Evolutionary conservation across 2,113 vertebrate genomes (phyloP).

Genomic region (Chaetodon trifascialis): DNA sequence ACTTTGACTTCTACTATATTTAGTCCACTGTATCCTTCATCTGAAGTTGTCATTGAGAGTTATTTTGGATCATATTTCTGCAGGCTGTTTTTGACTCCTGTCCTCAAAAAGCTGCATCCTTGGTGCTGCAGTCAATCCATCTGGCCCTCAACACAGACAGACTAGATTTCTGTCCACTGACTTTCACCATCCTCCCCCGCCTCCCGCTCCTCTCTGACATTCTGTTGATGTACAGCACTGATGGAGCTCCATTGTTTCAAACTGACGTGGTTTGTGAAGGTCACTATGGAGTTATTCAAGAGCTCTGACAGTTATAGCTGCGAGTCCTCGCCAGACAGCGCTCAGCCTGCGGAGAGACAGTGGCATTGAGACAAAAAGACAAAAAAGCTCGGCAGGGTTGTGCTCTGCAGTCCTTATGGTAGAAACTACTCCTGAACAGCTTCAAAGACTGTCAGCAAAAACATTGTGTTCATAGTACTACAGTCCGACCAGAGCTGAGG

Average conservation of each 20-base stretch:
- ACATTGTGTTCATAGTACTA: neutral
- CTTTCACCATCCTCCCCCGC: neutral
- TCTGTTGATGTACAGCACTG: conserved; percentile 42
- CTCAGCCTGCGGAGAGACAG: neutral
- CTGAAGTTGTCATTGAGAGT: conserved; percentile 11
- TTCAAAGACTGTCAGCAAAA: conserved; percentile 3
- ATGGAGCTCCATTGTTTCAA: conserved; percentile 41
- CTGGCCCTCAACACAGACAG: conserved; percentile 3
- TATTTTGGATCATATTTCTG: neutral
- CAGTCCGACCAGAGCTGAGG: neutral
- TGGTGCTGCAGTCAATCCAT: conserved; percentile 15
- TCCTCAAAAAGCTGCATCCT: conserved; percentile 8
- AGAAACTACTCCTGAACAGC: neutral
- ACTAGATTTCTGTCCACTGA: conserved; percentile 22
- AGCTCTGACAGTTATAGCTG: conserved; percentile 47
- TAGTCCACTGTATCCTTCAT: conserved; percentile 1
- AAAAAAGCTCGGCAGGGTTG: neutral
- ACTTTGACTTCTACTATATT: neutral
- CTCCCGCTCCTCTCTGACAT: conserved; percentile 18
- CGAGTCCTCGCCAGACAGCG: conserved; percentile 34
- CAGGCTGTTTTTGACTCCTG: neutral
- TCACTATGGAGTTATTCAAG: conserved; percentile 32
- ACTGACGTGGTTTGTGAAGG: conserved; percentile 41
- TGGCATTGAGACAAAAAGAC: neutral
- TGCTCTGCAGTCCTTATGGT: neutral